phyloP scores from a whole-genome alignment of 2,888 invertebrate species.

The Germaria angustata region DNA sequence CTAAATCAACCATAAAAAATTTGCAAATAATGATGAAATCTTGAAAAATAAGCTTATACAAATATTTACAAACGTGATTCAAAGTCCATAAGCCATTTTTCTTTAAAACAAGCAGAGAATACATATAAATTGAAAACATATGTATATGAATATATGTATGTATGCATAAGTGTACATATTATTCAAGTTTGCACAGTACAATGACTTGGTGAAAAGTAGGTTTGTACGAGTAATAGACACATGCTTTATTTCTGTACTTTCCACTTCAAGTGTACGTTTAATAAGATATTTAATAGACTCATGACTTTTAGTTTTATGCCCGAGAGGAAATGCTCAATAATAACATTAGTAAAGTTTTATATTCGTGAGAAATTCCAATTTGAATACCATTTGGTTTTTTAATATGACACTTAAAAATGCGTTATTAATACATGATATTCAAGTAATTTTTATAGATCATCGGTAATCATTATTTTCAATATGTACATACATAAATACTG shows the following conservation, averaged over 20 bases:
- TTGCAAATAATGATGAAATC: too few species aligned
- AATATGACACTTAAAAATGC: not conserved
- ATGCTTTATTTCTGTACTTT: slow-evolving; percentile 7
- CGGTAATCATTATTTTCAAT: too few species aligned
- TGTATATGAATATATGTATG: too few species aligned
- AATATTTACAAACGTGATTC: slow-evolving; percentile 9
- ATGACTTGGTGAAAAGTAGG: slow-evolving; percentile 45
- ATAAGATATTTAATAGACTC: not conserved
- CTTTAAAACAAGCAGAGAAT: not conserved
- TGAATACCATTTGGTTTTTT: not conserved
- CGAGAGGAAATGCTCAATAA: slow-evolving; percentile 32
- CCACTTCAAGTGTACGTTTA: slow-evolving; percentile 18
- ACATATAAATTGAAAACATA: too few species aligned
- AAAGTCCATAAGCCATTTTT: slow-evolving; percentile 18
- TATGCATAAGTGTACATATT: too few species aligned
- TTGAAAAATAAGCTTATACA: not conserved
- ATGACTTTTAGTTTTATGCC: slow-evolving; percentile 22
- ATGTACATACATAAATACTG: too few species aligned
- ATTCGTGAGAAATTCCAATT: not conserved
- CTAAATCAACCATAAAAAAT: too few species aligned
- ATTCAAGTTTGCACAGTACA: slow-evolving; percentile 45
- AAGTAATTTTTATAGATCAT: too few species aligned
- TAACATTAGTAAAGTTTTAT: not conserved
- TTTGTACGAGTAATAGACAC: slow-evolving; percentile 33
- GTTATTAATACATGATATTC: too few species aligned